Percentiles rank a stretch among this genome's conserved stretches.
Conservation (phyloP, 2,888 invertebrate species). For the Pachycephus smyrnensis region DNA sequence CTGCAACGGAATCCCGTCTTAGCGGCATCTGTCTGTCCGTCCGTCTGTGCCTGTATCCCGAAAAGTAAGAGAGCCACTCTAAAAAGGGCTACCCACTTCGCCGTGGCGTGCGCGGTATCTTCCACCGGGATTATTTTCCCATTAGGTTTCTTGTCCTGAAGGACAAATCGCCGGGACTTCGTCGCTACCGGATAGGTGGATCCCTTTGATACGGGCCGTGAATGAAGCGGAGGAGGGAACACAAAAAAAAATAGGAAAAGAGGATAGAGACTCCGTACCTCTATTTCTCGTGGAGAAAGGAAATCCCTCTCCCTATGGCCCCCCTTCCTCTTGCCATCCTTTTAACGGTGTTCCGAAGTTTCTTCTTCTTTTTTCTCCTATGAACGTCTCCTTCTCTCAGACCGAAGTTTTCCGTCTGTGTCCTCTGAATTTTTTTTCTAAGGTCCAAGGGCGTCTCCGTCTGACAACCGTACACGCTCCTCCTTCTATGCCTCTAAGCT, state of each 20-base stretch:
- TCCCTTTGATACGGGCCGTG: not conserved
- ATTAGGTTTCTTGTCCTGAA: conserved; percentile 54
- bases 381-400: not conserved
- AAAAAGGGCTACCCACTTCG: not conserved
- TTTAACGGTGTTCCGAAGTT: not conserved
- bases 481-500: not conserved
- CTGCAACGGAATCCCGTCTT: conserved; percentile 22
- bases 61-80: not conserved
- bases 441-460: not conserved
- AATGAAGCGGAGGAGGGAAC: not conserved
- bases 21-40: not conserved
- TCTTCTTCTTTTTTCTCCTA: too few relatives aligned
- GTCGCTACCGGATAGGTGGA: not conserved
- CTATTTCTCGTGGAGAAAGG: not conserved
- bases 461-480: not conserved
- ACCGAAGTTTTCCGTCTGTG: not conserved
- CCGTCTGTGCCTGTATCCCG: not conserved
- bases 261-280: not conserved
- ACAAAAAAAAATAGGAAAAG: not conserved
- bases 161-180: conserved; percentile 50
- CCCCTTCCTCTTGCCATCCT: too few relatives aligned
- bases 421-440: not conserved
- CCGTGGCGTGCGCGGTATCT: not conserved
- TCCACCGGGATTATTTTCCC: conserved; percentile 57
- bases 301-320: not conserved